Evolutionary conservation across 2,797 vertebrate genomes (phyloP), one percentile per base, ranked within the genome.

Genomic region (Tenualosa thibaudeaui): DNA sequence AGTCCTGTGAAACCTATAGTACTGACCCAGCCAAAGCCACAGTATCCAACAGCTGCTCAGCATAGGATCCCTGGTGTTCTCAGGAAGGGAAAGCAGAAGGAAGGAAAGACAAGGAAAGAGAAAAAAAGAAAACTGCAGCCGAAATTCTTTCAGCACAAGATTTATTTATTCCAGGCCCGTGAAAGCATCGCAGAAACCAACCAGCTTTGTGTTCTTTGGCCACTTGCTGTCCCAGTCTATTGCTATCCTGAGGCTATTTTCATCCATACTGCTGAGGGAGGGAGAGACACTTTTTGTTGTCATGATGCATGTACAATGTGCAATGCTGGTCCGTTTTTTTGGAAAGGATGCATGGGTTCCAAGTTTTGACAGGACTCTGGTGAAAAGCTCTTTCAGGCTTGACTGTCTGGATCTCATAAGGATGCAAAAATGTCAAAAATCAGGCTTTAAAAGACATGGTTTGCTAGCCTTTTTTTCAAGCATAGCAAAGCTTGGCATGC

Each of bases 41-140:
- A 89, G 89, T 37, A 85, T 84, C 88, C 84, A 86, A 86, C 86
- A 90, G 88, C 89, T 92, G 89, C 85, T 78, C 86, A 88, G 88
- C 86, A 88, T 86, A 88, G 85, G 43, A 86, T 84, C 58, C 54
- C 22, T 15, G 56, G 40, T 68, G 49, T 78, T 83, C 81, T 43
- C 24, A 49, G 43, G 26, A 84, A 89, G 19, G 71, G 83, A 8
- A 84, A 82, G 81, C 53, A 7, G 37, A 0, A 1, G 2, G 3
- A 0, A 31, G 26, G 31, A 68, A 3, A 60, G 17, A 75, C 37
- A 78, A 2, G 65, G 13, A 68, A 31, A 58, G 31, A 75, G 12
- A 85, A 88, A 22, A 24, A 54, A 62, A 5, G 51, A 22, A 81
- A 46, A 71, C 65, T 15, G 68, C 37, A 81, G 51, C 31, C 31